Evolutionary conservation across 1,140 invertebrate species (phyloP), one percentile per base, ranked within the genome.

Genomic region (Chlorops oryzae): DNA sequence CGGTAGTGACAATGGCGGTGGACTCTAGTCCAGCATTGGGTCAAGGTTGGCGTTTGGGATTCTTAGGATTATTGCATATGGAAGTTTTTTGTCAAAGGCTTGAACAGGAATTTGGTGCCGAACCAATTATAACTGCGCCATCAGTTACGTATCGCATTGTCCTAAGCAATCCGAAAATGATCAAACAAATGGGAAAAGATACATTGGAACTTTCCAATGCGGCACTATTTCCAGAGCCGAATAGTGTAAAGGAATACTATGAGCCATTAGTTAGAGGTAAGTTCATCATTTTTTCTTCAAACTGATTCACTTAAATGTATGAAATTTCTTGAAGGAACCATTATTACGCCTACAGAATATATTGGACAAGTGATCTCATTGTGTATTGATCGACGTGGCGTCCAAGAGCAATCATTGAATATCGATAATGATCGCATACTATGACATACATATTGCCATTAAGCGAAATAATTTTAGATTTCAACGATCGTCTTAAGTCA

Each of bases 1-100:
- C 88, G 41, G 92, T 90, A 61, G 93, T 98, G 3, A 80, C 79
- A 17, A 73, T 95, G 1, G 75, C 74, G 41, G 59, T 82, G 20
- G 92, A 96, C 73, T 84, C 83, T 2, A 94, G 92, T 79, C 83
- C 89, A 50, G 93, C 93, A 3, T 74, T 98, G 39, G 96, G 96
- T 12, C 86, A 91, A 71, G 96, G 95, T 28, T 98, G 90, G 87
- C 79, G 91, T 39, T 70, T 96, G 25, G 95, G 94, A 5, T 98
- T 98, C 73, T 75, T 98, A 5, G 96, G 96, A 0, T 74, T 98
- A 3, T 75, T 99, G 6, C 96, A 98, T 70, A 85, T 98, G 80
- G 95, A 98, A 73, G 94, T 98, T 1, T 98, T 98, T 65, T 86
- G 81, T 51, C 93, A 98, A 70, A 76, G 96, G 20, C 74, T 98